A percentile compares a stretch with the other conserved stretches of the same genome.
Conservation (phyloP, 1,140 invertebrate genomes). For the Bombus waltoni region DNA sequence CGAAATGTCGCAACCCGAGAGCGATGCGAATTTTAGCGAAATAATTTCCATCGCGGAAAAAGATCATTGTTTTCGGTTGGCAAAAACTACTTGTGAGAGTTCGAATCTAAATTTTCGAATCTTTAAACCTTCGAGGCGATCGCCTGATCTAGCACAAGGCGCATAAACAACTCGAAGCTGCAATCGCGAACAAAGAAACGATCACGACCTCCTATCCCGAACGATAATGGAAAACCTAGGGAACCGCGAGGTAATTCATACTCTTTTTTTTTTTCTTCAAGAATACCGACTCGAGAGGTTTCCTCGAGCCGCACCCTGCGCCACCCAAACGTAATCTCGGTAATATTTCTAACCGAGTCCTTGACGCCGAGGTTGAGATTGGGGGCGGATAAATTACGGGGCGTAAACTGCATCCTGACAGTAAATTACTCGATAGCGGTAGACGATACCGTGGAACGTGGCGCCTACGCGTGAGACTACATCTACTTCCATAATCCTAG, state of each 20-base stretch:
- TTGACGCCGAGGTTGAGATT: slow-evolving; percentile 48
- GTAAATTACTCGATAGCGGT: slow-evolving; percentile 62
- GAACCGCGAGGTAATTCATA: slow-evolving; percentile 12
- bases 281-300: slow-evolving; percentile 16
- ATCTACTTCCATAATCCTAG: slow-evolving; percentile 25
- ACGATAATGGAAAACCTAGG: slow-evolving; percentile 22
- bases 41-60: no score
- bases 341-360: slow-evolving; percentile 49
- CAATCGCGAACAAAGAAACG: background rate
- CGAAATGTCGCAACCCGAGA: background rate
- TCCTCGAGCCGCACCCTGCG: slow-evolving; percentile 30
- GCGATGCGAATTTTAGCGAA: slow-evolving; percentile 5
- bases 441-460: slow-evolving; percentile 35
- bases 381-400: slow-evolving; percentile 62
- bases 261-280: background rate
- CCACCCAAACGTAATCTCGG: slow-evolving; percentile 51
- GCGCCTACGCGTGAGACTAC: slow-evolving; percentile 55
- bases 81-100: no score
- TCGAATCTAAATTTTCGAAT: no score
- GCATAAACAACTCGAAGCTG: background rate
- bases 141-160: background rate
- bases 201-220: background rate
- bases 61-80: no score
- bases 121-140: no score
- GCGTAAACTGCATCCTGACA: slow-evolving; percentile 56